A percentile compares a stretch with the other conserved stretches of the same genome.
Evolutionary conservation across 35 echinoderm and acorn worm species (phyloP).

Genomic region (Acanthaster planci): DNA sequence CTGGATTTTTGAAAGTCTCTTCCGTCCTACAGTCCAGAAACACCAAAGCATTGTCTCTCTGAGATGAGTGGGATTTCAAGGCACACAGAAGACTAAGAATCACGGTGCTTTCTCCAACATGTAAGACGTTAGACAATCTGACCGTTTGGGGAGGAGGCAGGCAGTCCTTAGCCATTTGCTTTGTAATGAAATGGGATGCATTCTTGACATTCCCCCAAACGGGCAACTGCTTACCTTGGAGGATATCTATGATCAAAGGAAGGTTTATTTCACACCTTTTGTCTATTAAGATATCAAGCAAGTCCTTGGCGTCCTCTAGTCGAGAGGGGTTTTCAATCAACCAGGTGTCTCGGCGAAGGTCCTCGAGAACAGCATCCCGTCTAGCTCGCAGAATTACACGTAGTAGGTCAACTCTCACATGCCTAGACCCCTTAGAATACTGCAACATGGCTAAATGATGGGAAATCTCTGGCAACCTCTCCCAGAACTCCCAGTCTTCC

Average conservation of each 20-base stretch:
- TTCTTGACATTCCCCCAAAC: neutral
- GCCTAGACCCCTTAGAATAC: neutral
- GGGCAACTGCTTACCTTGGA: neutral
- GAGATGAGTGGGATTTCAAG: neutral
- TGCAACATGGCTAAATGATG: neutral
- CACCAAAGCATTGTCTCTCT: neutral
- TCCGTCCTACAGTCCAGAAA: neutral
- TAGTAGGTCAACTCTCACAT: neutral
- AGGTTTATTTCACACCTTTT: neutral
- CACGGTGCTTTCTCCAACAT: constrained; percentile 5
- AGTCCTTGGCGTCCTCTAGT: neutral
- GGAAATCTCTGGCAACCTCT: neutral
- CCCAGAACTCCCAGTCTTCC: neutral
- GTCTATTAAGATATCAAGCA: neutral
- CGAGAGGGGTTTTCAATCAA: neutral
- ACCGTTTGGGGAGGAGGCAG: neutral
- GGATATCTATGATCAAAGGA: neutral
- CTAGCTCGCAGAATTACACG: neutral
- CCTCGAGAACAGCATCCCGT: neutral
- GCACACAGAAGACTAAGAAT: neutral
- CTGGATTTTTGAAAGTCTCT: neutral
- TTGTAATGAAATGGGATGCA: neutral
- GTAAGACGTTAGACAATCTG: neutral
- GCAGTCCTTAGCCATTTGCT: neutral
- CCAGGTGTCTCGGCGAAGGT: neutral